A percentile compares a stretch with the other conserved stretches of the same genome.
phyloP scores from a whole-genome alignment of 2,888 invertebrate genomes.

The Amiota communis region DNA sequence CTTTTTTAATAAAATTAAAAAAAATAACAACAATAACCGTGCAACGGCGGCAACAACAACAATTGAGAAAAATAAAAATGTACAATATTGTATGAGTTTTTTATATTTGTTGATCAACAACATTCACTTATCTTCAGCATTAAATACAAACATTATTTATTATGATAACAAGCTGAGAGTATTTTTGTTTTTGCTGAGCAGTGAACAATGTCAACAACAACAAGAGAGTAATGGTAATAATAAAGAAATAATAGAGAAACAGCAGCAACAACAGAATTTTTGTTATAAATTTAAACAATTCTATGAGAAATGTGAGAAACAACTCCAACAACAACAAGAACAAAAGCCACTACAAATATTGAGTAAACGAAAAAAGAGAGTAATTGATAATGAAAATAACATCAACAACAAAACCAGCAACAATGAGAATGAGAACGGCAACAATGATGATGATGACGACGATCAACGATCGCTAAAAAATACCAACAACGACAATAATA shows the following conservation, averaged over 20 bases:
- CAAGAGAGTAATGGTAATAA: not conserved
- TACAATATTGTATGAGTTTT: not conserved
- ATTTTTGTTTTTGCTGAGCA: slow-evolving; percentile 40
- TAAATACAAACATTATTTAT: slow-evolving; percentile 54
- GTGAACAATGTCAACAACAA: not conserved
- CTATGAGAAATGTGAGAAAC: slow-evolving; percentile 34
- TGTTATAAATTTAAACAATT: slow-evolving; percentile 44
- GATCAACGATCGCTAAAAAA: slow-evolving; percentile 1
- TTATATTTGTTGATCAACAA: slow-evolving; percentile 44
- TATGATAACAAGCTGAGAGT: slow-evolving; percentile 51
- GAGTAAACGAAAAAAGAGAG: no score
- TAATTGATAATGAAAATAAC: not conserved
- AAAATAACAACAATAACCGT: slow-evolving; percentile 25
- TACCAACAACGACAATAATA: not conserved
- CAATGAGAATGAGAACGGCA: not conserved
- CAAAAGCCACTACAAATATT: slow-evolving; percentile 20
- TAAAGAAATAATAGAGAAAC: not conserved
- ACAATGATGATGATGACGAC: not conserved
- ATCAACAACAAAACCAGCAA: not conserved
- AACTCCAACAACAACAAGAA: slow-evolving; percentile 18
- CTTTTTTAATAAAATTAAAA: not conserved
- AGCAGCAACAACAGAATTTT: not conserved
- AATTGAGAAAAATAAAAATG: not conserved
- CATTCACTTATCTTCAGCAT: slow-evolving; percentile 50
- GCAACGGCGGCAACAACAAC: slow-evolving; percentile 24